A percentile compares a stretch with the other conserved stretches of the same genome.
Conservation (phyloP, 2,113 vertebrate species). For the Percina caprodes region DNA sequence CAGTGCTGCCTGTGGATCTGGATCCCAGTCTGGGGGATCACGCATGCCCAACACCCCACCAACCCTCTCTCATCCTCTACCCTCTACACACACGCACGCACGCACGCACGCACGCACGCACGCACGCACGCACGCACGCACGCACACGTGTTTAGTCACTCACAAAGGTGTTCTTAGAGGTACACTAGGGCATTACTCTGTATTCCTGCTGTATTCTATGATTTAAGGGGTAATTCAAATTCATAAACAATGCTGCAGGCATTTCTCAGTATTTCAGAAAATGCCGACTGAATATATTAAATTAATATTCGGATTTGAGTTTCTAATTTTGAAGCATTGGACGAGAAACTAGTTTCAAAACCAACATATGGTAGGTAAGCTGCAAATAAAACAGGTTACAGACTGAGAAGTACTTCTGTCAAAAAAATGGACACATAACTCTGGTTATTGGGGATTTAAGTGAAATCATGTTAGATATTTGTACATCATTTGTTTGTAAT, state of each 20-base stretch:
- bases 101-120: slow-evolving; percentile 4
- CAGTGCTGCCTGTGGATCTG: slow-evolving; percentile 61
- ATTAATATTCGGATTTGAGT: slow-evolving; percentile 45
- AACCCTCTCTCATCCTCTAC: slow-evolving; percentile 33
- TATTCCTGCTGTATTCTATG: slow-evolving; percentile 41
- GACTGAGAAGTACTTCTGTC: slow-evolving; percentile 36
- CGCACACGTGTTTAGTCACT: slow-evolving; percentile 11
- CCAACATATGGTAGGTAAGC: slow-evolving; percentile 49
- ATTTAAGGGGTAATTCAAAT: slow-evolving; percentile 60
- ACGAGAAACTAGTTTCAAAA: slow-evolving; percentile 46
- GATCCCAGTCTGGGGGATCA: slow-evolving; percentile 65
- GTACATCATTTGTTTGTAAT: slow-evolving; percentile 25
- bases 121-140: slow-evolving; percentile 16
- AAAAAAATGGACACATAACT: slow-evolving; percentile 17
- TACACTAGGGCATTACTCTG: slow-evolving; percentile 45
- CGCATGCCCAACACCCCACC: slow-evolving; percentile 49
- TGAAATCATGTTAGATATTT: slow-evolving; percentile 29
- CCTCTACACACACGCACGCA: neutral
- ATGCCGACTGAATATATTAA: slow-evolving; percentile 51
- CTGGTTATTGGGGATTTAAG: slow-evolving; percentile 27
- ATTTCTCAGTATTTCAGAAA: slow-evolving; percentile 51
- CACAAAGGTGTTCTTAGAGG: slow-evolving; percentile 59
- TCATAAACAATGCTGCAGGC: slow-evolving; percentile 61
- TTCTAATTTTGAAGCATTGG: slow-evolving; percentile 47
- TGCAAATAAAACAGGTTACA: slow-evolving; percentile 36